Conservation (phyloP, 2,113 vertebrate genomes). For the Octodon degus region DNA sequence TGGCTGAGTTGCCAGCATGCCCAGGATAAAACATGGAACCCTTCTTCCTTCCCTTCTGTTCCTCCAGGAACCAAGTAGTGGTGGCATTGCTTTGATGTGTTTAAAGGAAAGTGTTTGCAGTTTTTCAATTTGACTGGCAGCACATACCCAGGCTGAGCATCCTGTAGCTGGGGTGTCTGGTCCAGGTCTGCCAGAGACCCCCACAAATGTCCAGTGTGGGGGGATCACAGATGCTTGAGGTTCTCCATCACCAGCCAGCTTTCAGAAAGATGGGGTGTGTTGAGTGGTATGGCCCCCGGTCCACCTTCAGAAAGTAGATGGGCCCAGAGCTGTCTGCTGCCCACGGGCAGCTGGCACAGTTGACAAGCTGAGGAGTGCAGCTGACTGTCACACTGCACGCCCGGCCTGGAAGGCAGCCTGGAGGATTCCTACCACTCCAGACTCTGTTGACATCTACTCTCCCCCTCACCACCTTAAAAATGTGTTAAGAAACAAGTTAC, state of each 20-base stretch:
- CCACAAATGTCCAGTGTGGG: not conserved
- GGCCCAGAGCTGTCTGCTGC: not conserved
- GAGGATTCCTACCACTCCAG: not conserved
- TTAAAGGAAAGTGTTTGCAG: not conserved
- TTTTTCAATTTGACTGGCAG: not conserved
- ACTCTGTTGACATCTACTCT: not conserved
- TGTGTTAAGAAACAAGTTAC: constrained; percentile 15
- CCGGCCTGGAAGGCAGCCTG: not conserved
- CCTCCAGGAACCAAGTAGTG: not conserved
- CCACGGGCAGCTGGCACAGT: not conserved
- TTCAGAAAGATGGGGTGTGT: not conserved
- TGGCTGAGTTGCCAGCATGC: not conserved
- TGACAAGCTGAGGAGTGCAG: not conserved
- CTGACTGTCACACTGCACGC: not conserved
- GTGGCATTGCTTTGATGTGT: not conserved
- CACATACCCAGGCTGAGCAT: not conserved
- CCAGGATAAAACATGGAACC: not conserved
- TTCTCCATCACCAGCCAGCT: not conserved
- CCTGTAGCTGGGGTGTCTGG: not conserved
- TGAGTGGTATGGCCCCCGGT: accelerated
- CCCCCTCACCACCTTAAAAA: not conserved
- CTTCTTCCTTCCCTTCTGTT: not conserved
- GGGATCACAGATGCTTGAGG: not conserved
- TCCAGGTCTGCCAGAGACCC: not conserved
- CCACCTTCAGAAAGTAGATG: not conserved